These are phyloP conservation scores for Oscheius sp. DNA, from an alignment of 2,888 invertebrate species.

Conservation along the genomic window DNA sequence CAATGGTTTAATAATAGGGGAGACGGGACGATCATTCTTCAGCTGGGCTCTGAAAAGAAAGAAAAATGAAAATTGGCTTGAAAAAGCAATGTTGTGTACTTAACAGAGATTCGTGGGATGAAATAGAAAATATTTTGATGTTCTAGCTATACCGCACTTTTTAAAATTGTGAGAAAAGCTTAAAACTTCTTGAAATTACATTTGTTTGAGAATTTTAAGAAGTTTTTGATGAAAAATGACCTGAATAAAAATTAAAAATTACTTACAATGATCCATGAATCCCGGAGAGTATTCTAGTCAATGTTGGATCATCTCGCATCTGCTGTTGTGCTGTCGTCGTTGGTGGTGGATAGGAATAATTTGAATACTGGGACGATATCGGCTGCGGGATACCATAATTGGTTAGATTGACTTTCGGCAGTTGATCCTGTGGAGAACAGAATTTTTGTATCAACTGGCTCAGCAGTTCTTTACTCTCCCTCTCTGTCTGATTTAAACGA, in stretches of 20 bases:
- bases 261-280: neutral
- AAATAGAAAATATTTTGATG: no score
- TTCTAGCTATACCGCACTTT: no score
- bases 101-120: no score
- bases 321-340: neutral
- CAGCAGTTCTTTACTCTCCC: neutral
- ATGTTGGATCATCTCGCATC: neutral
- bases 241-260: neutral
- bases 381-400: neutral
- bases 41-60: neutral
- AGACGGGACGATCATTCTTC: neutral
- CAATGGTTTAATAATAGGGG: constrained; percentile 16
- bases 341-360: neutral
- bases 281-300: neutral
- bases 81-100: no score
- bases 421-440: neutral
- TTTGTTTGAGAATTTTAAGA: no score
- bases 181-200: no score
- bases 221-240: no score
- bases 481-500: neutral
- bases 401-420: neutral
- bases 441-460: neutral
- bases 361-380: neutral
- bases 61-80: no score
- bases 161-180: no score